phyloP scores from a whole-genome alignment of 1,140 invertebrate genomes.

The Platyscapa corneri region DNA sequence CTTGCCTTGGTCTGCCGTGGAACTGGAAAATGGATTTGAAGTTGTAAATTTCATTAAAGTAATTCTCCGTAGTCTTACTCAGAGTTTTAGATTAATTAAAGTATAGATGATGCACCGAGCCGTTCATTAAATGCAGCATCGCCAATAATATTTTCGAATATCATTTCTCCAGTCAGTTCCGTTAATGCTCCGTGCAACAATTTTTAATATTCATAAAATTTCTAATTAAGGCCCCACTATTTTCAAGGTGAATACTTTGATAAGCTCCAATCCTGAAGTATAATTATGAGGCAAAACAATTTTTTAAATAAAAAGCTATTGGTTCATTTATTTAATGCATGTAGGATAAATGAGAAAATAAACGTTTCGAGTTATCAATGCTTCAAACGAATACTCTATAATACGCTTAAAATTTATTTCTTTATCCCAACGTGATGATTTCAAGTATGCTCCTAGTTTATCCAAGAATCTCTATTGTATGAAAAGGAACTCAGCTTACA shows the following conservation, averaged over 20 bases:
- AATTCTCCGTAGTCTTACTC: constrained; percentile 33
- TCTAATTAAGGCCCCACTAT: background rate
- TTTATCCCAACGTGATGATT: constrained; percentile 19
- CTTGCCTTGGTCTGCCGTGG: background rate
- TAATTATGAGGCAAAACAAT: no score
- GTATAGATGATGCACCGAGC: constrained; percentile 27
- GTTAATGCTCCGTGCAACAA: background rate
- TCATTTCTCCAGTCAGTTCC: background rate
- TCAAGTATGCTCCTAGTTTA: background rate
- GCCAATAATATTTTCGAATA: background rate
- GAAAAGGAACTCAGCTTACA: background rate
- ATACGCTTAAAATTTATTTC: background rate
- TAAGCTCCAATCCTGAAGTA: no score
- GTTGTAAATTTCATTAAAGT: constrained; percentile 47
- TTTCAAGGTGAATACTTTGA: no score
- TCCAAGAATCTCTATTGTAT: background rate
- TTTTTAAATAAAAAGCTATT: no score
- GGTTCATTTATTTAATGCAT: no score
- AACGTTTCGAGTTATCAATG: background rate
- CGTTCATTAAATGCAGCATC: constrained; percentile 2
- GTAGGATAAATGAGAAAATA: no score
- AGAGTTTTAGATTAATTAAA: constrained; percentile 40
- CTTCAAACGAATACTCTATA: background rate
- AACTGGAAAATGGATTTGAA: constrained; percentile 44
- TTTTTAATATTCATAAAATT: background rate